phyloP scores from a whole-genome alignment of 1,140 invertebrate species.

The Diprion similis region DNA sequence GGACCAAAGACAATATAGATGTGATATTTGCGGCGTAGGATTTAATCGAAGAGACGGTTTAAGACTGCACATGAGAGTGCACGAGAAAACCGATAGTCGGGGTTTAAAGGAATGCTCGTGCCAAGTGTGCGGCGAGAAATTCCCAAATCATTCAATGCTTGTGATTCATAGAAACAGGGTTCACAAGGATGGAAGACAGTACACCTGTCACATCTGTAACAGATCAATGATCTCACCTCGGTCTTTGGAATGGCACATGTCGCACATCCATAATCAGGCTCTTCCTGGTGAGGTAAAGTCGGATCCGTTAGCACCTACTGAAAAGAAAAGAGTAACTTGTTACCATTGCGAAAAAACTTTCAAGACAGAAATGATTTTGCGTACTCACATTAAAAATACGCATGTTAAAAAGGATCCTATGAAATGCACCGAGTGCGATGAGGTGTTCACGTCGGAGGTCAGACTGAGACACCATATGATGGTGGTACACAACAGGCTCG shows the following conservation, averaged over 20 bases:
- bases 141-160: slow-evolving; percentile 58
- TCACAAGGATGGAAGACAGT: slow-evolving; percentile 56
- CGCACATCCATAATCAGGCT: slow-evolving; percentile 55
- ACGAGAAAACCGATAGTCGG: slow-evolving; percentile 53
- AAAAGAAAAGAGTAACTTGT: slow-evolving; percentile 52
- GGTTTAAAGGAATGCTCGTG: slow-evolving; percentile 58
- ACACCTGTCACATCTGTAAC: slow-evolving; percentile 58
- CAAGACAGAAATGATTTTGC: slow-evolving; percentile 58
- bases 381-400: slow-evolving; percentile 58
- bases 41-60: slow-evolving; percentile 62
- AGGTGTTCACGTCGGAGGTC: slow-evolving; percentile 54
- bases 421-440: slow-evolving; percentile 56
- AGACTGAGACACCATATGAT: slow-evolving; percentile 59
- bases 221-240: slow-evolving; percentile 57
- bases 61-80: slow-evolving; percentile 59
- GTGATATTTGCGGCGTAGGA: slow-evolving; percentile 57
- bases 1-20: slow-evolving; percentile 58
- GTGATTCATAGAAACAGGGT: slow-evolving; percentile 57
- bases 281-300: slow-evolving; percentile 40
- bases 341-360: slow-evolving; percentile 57
- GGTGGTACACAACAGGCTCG: slow-evolving; percentile 52
- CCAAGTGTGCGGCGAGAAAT: slow-evolving; percentile 58
- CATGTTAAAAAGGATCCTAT: slow-evolving; percentile 58
- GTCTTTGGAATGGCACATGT: slow-evolving; percentile 57
- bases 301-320: slow-evolving; percentile 29